A percentile compares a stretch with the other conserved stretches of the same genome.
These are phyloP conservation scores for Gambusia yucatana DNA, from an alignment of 2,797 vertebrate species.

Conservation along the genomic window DNA sequence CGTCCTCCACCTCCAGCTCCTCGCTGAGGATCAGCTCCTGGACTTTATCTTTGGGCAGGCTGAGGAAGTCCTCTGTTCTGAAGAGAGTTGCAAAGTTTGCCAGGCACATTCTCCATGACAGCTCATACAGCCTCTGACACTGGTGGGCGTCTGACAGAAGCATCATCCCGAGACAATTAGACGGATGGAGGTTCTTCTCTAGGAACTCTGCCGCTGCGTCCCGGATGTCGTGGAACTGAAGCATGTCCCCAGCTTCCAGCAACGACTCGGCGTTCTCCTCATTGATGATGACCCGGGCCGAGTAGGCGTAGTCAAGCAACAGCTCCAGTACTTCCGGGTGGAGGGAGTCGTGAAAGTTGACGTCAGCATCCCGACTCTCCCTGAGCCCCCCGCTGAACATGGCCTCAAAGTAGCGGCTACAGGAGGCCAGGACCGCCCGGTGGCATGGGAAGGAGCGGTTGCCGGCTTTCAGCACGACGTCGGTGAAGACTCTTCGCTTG, in stretches of 20 bases:
- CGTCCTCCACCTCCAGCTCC: conserved; percentile 88
- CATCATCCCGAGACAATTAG: conserved; percentile 90
- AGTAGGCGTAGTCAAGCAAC: conserved; percentile 87
- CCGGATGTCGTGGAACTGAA: conserved; percentile 88
- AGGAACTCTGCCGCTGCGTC: conserved; percentile 87
- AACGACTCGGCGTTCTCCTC: conserved; percentile 89
- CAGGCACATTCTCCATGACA: conserved; percentile 88
- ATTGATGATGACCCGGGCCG: conserved; percentile 85
- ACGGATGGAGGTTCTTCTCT: conserved; percentile 87
- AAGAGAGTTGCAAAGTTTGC: conserved; percentile 84
- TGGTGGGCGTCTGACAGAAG: conserved; percentile 87
- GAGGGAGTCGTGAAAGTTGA: conserved; percentile 86
- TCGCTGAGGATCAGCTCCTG: conserved; percentile 87
- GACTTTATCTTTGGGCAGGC: conserved; percentile 84
- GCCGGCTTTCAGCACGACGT: conserved; percentile 84
- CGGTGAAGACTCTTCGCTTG: conserved; percentile 85
- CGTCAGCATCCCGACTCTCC: conserved; percentile 83
- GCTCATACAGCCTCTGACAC: conserved; percentile 85
- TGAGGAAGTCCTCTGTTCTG: conserved; percentile 86
- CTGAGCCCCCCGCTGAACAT: conserved; percentile 87
- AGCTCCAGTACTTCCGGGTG: conserved; percentile 89
- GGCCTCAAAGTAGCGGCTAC: conserved; percentile 88
- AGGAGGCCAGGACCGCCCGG: conserved; percentile 87
- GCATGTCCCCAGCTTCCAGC: conserved; percentile 88
- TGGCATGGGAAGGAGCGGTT: conserved; percentile 84